Evolutionary conservation across 2,797 vertebrate species (phyloP), one percentile per base, ranked within the genome.

Genomic region (Mustela erminea): DNA sequence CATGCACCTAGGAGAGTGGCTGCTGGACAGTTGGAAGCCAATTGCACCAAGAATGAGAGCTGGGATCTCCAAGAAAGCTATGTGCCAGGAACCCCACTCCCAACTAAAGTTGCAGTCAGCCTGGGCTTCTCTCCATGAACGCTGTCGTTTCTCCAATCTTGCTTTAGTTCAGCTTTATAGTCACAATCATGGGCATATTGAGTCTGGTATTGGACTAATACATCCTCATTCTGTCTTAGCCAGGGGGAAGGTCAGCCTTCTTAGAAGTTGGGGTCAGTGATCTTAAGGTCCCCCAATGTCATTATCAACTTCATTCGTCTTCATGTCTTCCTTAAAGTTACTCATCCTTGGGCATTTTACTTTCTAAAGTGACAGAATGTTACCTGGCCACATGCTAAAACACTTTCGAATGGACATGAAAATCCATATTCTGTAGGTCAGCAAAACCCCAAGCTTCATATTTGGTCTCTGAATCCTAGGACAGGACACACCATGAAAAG

Each of bases 21-120:
- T 94, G 77, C 95, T 96, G 96, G 80, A 87, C 81, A 96, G 20
- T 72, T 56, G 94, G 94, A 95, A 94, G 94, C 83, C 97, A 94
- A 25, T 75, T 97, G 97, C 92, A 93, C 95, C 87, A 64, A 66
- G 90, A 97, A 77, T 64, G 92, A 96, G 97, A 97, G 87, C 23
- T 85, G 80, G 75, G 17, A 74, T 92, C 86, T 72, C 95, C 87
- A 78, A 27, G 85, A 95, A 87, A 98, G 70, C 56, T 93, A 10
- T 82, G 80, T 66, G 12, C 0, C 58, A 92, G 68, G 92, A 68
- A 93, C 49, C 38, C 90, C 60, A 52, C 85, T 92, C 74, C 62
- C 68, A 88, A 32, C 29, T 85, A n/a, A 70, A 97, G 46, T 90
- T 96, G 77, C 62, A 68, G 89, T 95, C 95, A 93, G 77, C 87